These are phyloP conservation scores for Oryzaephilus surinamensis DNA, from an alignment of 1,140 invertebrate genomes.

Conservation along the genomic window DNA sequence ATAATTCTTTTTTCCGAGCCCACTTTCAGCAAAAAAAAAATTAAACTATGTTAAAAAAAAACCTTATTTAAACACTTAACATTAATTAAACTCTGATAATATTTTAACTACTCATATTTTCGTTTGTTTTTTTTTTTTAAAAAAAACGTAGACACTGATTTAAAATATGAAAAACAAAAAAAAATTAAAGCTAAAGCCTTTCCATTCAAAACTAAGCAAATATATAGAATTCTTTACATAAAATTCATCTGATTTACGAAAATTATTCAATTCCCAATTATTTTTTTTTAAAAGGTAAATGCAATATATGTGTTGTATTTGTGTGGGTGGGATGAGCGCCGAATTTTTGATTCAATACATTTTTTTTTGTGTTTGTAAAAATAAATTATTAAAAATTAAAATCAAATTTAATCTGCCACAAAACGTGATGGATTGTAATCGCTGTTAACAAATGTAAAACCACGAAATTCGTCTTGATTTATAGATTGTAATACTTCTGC, in stretches of 20 bases:
- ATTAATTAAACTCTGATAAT: too few species aligned
- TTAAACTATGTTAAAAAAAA: too few species aligned
- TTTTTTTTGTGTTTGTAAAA: not conserved
- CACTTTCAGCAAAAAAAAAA: too few species aligned
- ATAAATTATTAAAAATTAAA: not conserved
- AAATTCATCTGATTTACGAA: not conserved
- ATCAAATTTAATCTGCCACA: slow-evolving; percentile 34
- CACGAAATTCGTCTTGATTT: slow-evolving; percentile 95
- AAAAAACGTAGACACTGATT: too few species aligned
- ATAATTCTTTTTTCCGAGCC: too few species aligned
- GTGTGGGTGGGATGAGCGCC: not conserved
- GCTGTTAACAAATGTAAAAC: slow-evolving; percentile 93
- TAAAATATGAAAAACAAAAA: too few species aligned
- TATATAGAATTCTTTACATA: not conserved
- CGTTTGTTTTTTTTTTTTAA: too few species aligned
- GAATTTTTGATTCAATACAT: not conserved
- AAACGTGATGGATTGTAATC: slow-evolving; percentile 74
- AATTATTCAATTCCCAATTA: too few species aligned
- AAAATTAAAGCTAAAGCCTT: not conserved
- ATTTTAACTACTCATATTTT: too few species aligned
- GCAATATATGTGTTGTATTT: too few species aligned
- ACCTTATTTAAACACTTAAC: too few species aligned
- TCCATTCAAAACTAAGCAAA: not conserved
- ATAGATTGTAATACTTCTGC: slow-evolving; percentile 83
- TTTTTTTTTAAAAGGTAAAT: too few species aligned